Evolutionary conservation across 1,140 invertebrate genomes (phyloP), one percentile per base, ranked within the genome.

Genomic region (Antheraea mylitta): DNA sequence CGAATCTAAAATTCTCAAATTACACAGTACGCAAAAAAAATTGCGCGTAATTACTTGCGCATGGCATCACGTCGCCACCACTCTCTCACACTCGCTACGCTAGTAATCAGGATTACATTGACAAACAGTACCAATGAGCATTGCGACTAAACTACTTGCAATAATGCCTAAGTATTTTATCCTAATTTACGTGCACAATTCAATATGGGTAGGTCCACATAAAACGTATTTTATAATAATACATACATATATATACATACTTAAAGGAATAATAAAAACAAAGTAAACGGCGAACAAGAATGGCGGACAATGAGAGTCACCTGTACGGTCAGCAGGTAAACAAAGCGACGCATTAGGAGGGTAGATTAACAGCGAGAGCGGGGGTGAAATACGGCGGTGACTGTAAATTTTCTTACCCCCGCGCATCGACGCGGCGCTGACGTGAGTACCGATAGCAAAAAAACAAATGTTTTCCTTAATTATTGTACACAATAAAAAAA

Each of bases 331-430:
- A 89, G 87, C 87, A 89, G 85, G 86, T 90, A 91, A 90, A 90
- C 87, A 91, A 87, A 85, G 86, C 87, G 88, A 82, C 85, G 81
- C 86, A 91, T 91, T 91, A 89, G 82, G 85, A 83, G 86, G 87
- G 87, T 87, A 87, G 87, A 91, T 90, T 91, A 91, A 81, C 87
- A 76, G 74, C 76, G 79, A 78, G 77, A 76, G 82, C 79, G 81
- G 79, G 76, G 82, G 45, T 89, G 87, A 91, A 89, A 89, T 89
- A 89, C 86, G 86, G 81, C 84, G 80, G 85, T 79, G 85, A 84
- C 83, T 88, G 87, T 91, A 91, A 91, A 91, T 91, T 91, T 89
- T 90, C 87, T 91, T 91, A 88, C 86, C 78, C 59, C 80, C 73
- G 81, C 86, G 84, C 86, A 88, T 89, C 89, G 87, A 89, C 89